A percentile compares a stretch with the other conserved stretches of the same genome.
phyloP scores from a whole-genome alignment of 2,888 invertebrate species.

The Junonia oenone region DNA sequence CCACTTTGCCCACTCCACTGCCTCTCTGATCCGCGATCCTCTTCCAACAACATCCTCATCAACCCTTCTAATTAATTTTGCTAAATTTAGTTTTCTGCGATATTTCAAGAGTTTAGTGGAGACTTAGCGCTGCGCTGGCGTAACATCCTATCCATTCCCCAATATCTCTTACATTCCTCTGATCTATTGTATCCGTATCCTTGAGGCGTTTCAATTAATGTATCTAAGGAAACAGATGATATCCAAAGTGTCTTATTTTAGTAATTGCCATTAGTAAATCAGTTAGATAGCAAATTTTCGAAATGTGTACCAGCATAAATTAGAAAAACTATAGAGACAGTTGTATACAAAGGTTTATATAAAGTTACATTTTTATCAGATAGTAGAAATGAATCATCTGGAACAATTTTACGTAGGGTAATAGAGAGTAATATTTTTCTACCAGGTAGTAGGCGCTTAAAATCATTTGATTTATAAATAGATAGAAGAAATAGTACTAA shows the following conservation, averaged over 20 bases:
- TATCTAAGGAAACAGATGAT: constrained; percentile 68
- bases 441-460: constrained; percentile 71
- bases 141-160: constrained; percentile 55
- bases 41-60: constrained; percentile 73
- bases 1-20: constrained; percentile 76
- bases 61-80: constrained; percentile 52
- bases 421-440: constrained; percentile 69
- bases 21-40: constrained; percentile 76
- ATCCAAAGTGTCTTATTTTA: constrained; percentile 77
- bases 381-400: constrained; percentile 51
- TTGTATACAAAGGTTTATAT: constrained; percentile 47
- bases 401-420: constrained; percentile 69
- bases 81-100: constrained; percentile 8
- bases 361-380: constrained; percentile 46
- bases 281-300: constrained; percentile 73
- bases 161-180: constrained; percentile 64
- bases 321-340: constrained; percentile 59
- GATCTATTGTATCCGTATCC: constrained; percentile 48
- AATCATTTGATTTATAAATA: constrained; percentile 60
- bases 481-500: constrained; percentile 58
- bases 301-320: constrained; percentile 65
- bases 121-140: constrained; percentile 24
- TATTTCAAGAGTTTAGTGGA: constrained; percentile 10
- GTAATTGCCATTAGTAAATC: constrained; percentile 71
- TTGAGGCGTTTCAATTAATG: constrained; percentile 47